Conservation (phyloP, 2,888 invertebrate genomes). For the Uloborus plumipes region DNA sequence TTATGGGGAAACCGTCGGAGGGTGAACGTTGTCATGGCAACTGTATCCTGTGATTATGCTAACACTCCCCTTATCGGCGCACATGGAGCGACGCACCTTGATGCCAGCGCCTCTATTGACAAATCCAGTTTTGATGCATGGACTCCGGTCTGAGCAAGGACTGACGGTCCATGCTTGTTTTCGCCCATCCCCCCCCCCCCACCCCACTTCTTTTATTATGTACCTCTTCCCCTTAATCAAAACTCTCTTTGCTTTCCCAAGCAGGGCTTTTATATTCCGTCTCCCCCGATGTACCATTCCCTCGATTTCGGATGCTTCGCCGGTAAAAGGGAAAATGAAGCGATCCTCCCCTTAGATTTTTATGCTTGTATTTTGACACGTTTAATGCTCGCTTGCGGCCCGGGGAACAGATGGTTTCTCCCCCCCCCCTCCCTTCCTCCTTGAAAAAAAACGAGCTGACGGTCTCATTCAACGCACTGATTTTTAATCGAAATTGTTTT, state of each 20-base stretch:
- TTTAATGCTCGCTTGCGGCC: conserved; percentile 17
- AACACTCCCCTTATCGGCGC: conserved; percentile 61
- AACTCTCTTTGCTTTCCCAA: conserved; percentile 22
- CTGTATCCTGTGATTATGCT: conserved; percentile 59
- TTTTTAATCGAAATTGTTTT: conserved; percentile 5
- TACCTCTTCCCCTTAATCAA: conserved; percentile 37
- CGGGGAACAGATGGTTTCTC: conserved; percentile 24
- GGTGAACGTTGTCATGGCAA: conserved; percentile 48
- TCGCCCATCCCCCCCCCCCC: conserved; percentile 15
- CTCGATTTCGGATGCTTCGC: conserved; percentile 16
- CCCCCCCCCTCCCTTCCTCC: too few relatives aligned
- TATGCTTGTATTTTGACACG: conserved; percentile 14
- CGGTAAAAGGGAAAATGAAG: conserved; percentile 16
- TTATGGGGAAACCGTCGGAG: conserved; percentile 57
- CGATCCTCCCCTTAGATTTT: conserved; percentile 8
- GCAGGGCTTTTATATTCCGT: conserved; percentile 8
- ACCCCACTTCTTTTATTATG: conserved; percentile 34
- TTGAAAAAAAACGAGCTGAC: neutral
- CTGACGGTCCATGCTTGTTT: conserved; percentile 40
- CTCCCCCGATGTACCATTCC: conserved; percentile 15
- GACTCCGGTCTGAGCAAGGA: conserved; percentile 27
- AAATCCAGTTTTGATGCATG: conserved; percentile 42
- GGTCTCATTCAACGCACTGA: neutral
- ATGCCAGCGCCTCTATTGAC: conserved; percentile 31
- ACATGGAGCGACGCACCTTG: conserved; percentile 53